These are phyloP conservation scores for Virgularia gustaviana DNA, from an alignment of 92 coral and sea anemone species.

Conservation along the genomic window DNA sequence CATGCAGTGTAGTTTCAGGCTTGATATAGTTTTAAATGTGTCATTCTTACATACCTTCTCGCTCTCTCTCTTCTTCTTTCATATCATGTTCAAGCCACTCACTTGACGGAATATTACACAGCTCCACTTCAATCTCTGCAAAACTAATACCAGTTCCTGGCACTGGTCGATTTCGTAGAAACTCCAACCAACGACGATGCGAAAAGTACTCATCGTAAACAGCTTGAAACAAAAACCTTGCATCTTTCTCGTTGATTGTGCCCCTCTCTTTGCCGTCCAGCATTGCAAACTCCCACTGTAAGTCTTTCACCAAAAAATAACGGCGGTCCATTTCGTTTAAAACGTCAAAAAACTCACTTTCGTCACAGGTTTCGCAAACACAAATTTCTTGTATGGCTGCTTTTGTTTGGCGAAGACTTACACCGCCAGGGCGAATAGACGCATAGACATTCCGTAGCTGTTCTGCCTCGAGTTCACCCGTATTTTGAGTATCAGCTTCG, in stretches of 20 bases:
- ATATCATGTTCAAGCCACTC: constrained; percentile 95
- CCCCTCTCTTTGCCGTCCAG: constrained; percentile 89
- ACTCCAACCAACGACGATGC: constrained; percentile 75
- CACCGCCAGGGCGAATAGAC: constrained; percentile 75
- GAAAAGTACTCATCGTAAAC: constrained; percentile 95
- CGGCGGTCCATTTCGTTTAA: constrained; percentile 97
- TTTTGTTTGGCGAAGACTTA: constrained; percentile 76
- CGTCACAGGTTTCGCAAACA: constrained; percentile 88
- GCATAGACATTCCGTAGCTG: constrained; percentile 77
- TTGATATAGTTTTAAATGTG: too few relatives aligned
- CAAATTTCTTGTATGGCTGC: constrained; percentile 82
- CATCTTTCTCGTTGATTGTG: constrained; percentile 78
- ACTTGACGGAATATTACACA: constrained; percentile 84
- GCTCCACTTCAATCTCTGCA: constrained; percentile 95
- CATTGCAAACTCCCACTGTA: constrained; percentile 96
- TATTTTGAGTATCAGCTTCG: constrained; percentile 67
- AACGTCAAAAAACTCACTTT: constrained; percentile 78
- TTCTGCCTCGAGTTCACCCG: constrained; percentile 78
- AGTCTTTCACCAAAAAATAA: constrained; percentile 80
- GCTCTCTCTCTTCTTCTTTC: constrained; percentile 76
- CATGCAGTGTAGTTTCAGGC: too few relatives aligned
- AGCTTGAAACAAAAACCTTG: constrained; percentile 89
- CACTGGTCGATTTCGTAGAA: constrained; percentile 89
- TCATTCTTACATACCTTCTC: constrained; percentile 43
- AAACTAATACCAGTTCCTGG: constrained; percentile 92